A percentile compares a stretch with the other conserved stretches of the same genome.
Conservation (phyloP, 1,140 invertebrate genomes). For the Drosophila albomicans region DNA sequence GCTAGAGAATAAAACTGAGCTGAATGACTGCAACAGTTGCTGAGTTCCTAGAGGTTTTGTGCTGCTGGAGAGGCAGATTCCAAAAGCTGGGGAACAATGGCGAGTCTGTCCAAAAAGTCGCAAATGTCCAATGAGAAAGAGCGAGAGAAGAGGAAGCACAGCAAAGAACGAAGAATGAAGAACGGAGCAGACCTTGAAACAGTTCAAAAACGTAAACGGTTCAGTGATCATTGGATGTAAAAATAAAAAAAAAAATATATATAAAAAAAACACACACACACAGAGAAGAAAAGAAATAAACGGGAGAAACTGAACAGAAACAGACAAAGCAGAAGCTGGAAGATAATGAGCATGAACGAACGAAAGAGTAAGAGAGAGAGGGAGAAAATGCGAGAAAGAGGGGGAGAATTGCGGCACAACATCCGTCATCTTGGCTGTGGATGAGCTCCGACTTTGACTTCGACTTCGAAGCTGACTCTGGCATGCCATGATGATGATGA, state of each 20-base stretch:
- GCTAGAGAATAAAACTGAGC: no score
- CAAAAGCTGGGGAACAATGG: conserved; percentile 16
- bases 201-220: conserved; percentile 85
- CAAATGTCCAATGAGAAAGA: conserved; percentile 2
- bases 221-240: conserved; percentile 84
- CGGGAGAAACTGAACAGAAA: conserved; percentile 43
- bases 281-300: conserved; percentile 23
- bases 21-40: no score
- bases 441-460: conserved; percentile 30
- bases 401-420: conserved; percentile 56
- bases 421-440: conserved; percentile 75
- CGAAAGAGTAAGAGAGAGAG: not conserved
- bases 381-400: conserved; percentile 1
- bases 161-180: conserved; percentile 23
- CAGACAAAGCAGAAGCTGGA: conserved; percentile 30
- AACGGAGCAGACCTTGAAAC: conserved; percentile 81
- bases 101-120: conserved; percentile 15
- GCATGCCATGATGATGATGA: conserved; percentile 23
- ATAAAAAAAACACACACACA: conserved; percentile 10
- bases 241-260: conserved; percentile 34
- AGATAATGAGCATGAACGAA: conserved; percentile 25
- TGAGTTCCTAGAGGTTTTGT: not conserved
- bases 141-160: conserved; percentile 14
- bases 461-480: not conserved
- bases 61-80: conserved; percentile 8